Conservation (phyloP, 2,113 vertebrate species). For the Chitala chitala region DNA sequence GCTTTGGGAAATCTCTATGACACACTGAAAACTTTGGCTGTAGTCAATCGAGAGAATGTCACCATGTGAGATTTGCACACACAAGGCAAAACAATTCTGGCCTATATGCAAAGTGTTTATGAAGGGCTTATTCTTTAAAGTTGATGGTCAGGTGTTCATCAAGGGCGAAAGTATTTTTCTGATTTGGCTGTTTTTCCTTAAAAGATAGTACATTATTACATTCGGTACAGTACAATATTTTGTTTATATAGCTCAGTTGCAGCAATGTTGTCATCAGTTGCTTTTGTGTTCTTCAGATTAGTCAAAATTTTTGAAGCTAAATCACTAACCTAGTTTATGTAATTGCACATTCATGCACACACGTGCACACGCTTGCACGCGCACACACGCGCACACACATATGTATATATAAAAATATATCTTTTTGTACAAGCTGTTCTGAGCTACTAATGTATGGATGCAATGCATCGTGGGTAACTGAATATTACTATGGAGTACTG, state of each 20-base stretch:
- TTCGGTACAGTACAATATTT: too few species aligned
- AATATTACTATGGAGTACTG: conserved; percentile 51
- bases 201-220: not conserved
- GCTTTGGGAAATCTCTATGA: not conserved
- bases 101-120: conserved; percentile 27
- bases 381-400: conserved; percentile 33
- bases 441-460: conserved; percentile 49
- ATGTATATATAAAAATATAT: conserved; percentile 35
- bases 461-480: conserved; percentile 54
- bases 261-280: conserved; percentile 20
- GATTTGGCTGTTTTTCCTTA: not conserved
- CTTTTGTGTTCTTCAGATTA: conserved; percentile 22
- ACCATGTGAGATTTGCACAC: conserved; percentile 22
- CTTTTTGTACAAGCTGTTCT: conserved; percentile 51
- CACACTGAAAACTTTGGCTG: not conserved
- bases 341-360: conserved; percentile 33
- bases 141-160: conserved; percentile 18
- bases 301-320: conserved; percentile 30
- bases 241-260: conserved; percentile 9
- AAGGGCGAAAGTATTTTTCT: not conserved
- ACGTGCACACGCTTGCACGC: conserved; percentile 31
- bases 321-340: conserved; percentile 27
- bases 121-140: conserved; percentile 34
- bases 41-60: not conserved
- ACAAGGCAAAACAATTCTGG: not conserved